phyloP scores from a whole-genome alignment of 2,888 invertebrate species.

The Apodemia mormo region DNA sequence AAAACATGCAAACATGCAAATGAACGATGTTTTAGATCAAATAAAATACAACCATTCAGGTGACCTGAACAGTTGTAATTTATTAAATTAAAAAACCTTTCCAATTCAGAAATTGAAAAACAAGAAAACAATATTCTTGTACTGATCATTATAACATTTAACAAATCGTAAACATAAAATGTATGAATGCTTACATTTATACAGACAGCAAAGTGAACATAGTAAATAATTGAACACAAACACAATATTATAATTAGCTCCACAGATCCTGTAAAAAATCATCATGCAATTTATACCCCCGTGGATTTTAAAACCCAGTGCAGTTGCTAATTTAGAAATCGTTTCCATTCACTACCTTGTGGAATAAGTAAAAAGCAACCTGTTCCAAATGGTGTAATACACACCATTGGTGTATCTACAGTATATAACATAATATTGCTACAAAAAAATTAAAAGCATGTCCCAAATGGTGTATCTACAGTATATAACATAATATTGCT shows the following conservation, averaged over 20 bases:
- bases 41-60: too few relatives aligned
- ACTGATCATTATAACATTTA: too few relatives aligned
- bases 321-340: constrained; percentile 44
- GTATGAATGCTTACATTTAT: too few relatives aligned
- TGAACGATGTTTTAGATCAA: too few relatives aligned
- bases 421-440: background rate
- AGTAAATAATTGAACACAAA: background rate
- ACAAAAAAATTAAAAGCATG: too few relatives aligned
- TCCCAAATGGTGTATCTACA: constrained; percentile 11
- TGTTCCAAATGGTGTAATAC: background rate
- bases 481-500: background rate
- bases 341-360: constrained; percentile 57
- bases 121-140: too few relatives aligned
- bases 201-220: too few relatives aligned
- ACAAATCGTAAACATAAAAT: too few relatives aligned
- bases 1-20: too few relatives aligned
- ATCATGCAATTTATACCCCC: constrained; percentile 61
- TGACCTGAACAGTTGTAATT: too few relatives aligned
- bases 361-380: constrained; percentile 41
- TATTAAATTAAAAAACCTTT: too few relatives aligned
- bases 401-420: constrained; percentile 17
- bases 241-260: background rate
- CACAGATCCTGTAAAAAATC: background rate
- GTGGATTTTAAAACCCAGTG: constrained; percentile 48
- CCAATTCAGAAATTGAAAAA: too few relatives aligned